Percentiles rank a stretch among this genome's conserved stretches.
Conservation (phyloP, 2,888 invertebrate species). For the Lysandra coridon region DNA sequence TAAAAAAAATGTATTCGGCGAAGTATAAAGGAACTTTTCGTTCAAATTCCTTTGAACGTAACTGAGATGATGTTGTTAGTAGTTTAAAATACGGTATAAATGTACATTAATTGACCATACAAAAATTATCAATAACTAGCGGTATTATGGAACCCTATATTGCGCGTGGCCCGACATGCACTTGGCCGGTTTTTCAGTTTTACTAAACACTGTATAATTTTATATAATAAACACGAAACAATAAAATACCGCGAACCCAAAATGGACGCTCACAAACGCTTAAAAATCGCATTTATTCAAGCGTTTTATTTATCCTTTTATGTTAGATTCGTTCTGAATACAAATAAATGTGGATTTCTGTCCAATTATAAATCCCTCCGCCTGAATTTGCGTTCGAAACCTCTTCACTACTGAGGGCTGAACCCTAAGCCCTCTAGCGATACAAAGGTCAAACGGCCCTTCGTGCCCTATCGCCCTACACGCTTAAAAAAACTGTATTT, state of each 20-base stretch:
- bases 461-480: slow-evolving; percentile 42
- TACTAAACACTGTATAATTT: not conserved
- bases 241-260: no score
- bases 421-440: slow-evolving; percentile 34
- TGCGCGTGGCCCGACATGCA: no score
- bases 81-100: no score
- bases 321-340: slow-evolving; percentile 1
- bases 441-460: slow-evolving; percentile 41
- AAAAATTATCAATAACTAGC: no score
- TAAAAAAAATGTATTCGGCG: no score
- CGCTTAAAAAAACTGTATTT: slow-evolving; percentile 16
- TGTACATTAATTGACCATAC: no score
- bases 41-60: no score
- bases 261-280: not conserved
- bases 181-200: not conserved
- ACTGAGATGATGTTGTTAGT: no score
- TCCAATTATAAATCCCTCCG: slow-evolving; percentile 20
- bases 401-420: slow-evolving; percentile 32
- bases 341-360: slow-evolving; percentile 14
- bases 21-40: no score
- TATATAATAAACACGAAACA: no score
- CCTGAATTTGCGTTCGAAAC: slow-evolving; percentile 33
- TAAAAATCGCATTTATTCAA: not conserved
- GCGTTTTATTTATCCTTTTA: slow-evolving; percentile 25
- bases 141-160: no score